These are phyloP conservation scores for Manis javanica DNA, from an alignment of 2,797 vertebrate species.

Conservation along the genomic window DNA sequence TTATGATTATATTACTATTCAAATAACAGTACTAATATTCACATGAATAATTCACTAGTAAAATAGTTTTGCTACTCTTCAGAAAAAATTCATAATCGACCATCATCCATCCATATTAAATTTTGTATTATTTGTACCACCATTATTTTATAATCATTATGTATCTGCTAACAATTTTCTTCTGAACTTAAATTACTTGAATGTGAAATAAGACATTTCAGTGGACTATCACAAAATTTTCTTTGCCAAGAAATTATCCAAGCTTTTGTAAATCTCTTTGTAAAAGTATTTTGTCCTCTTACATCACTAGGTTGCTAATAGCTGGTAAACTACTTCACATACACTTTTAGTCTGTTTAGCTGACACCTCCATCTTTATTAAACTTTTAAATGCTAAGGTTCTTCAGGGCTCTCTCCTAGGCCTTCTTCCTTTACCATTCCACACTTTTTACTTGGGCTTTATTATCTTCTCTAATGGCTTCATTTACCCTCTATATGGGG, in stretches of 20 bases:
- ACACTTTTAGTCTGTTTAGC: not conserved
- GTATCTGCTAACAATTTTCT: not conserved
- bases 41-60: not conserved
- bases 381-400: not conserved
- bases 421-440: not conserved
- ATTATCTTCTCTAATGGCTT: not conserved
- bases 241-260: not conserved
- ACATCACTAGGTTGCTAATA: not conserved
- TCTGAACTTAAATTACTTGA: not conserved
- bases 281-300: not conserved
- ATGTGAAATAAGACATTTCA: not conserved
- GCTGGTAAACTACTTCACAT: not conserved
- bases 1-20: not conserved
- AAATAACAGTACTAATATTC: not conserved
- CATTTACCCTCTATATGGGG: not conserved
- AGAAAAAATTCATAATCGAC: not conserved
- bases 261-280: not conserved
- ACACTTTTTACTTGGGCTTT: not conserved
- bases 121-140: not conserved
- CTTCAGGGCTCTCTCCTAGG: not conserved
- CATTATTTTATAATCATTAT: not conserved
- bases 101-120: not conserved
- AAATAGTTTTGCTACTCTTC: conserved; percentile 15
- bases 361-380: not conserved
- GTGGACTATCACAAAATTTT: not conserved